Percentiles rank a stretch among this genome's conserved stretches.
These are phyloP conservation scores for Drosophila barbarae DNA, from an alignment of 2,888 invertebrate species.

Conservation along the genomic window DNA sequence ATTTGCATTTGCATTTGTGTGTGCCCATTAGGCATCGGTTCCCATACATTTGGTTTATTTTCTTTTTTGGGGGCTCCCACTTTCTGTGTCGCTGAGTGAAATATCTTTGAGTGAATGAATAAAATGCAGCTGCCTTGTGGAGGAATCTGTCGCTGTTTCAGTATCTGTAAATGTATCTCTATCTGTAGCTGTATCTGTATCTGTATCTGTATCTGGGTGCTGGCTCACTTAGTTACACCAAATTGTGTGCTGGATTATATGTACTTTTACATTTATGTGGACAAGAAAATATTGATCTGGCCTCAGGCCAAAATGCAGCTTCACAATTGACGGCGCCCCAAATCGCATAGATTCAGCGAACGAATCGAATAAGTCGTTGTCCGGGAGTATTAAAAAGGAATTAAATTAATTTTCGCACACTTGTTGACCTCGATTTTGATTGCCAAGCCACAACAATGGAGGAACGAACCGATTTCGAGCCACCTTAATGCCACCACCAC, in stretches of 20 bases:
- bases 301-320: conserved; percentile 34
- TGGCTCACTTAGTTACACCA: conserved; percentile 32
- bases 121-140: conserved; percentile 39
- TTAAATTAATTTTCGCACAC: conserved; percentile 54
- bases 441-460: conserved; percentile 35
- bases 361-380: conserved; percentile 9
- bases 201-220: conserved; percentile 7
- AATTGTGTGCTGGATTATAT: conserved; percentile 31
- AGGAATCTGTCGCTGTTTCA: conserved; percentile 21
- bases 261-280: conserved; percentile 37
- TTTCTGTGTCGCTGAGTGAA: conserved; percentile 46
- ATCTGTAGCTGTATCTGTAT: background rate
- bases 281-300: conserved; percentile 47
- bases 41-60: conserved; percentile 41
- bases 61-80: conserved; percentile 15
- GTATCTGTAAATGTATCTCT: conserved; percentile 4
- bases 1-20: conserved; percentile 42
- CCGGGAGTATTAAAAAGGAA: conserved; percentile 42
- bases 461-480: conserved; percentile 8
- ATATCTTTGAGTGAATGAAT: conserved; percentile 47
- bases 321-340: conserved; percentile 9
- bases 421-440: conserved; percentile 52
- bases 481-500: conserved; percentile 29
- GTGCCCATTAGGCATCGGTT: conserved; percentile 56
- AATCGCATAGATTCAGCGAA: conserved; percentile 1